phyloP scores from a whole-genome alignment of 2,113 vertebrate genomes.

The Cinclus cinclus region DNA sequence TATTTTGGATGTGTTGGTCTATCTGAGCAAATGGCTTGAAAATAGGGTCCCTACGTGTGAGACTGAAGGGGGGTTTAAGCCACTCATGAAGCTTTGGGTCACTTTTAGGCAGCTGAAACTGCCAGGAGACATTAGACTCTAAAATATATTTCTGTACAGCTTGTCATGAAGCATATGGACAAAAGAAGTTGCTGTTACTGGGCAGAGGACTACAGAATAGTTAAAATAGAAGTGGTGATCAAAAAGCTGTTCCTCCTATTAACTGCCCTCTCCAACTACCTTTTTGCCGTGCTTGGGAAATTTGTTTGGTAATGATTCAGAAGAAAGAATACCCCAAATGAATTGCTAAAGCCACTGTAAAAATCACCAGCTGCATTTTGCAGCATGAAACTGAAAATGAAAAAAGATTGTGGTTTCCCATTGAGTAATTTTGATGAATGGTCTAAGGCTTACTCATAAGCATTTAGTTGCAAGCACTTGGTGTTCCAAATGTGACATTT shows the following conservation, averaged over 20 bases:
- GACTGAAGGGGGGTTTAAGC: accelerated
- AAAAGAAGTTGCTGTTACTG: neutral
- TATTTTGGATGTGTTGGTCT: neutral
- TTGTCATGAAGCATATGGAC: neutral
- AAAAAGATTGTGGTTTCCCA: conserved; percentile 15
- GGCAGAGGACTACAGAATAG: neutral
- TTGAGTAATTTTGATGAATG: conserved; percentile 62
- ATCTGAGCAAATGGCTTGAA: neutral
- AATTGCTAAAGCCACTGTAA: conserved; percentile 25
- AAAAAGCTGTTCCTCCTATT: neutral
- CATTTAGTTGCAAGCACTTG: neutral
- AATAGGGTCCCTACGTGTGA: neutral
- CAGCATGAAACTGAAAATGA: conserved; percentile 1
- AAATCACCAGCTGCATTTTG: neutral
- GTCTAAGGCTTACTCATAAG: neutral
- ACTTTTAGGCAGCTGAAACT: neutral
- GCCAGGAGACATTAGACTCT: neutral
- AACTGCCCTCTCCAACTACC: neutral
- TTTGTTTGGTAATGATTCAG: neutral
- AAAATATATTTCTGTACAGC: neutral
- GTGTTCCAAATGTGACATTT: neutral
- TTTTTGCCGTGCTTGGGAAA: neutral
- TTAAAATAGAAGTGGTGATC: neutral
- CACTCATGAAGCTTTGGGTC: neutral
- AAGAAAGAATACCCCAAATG: conserved; percentile 12